Base-by-base conservation (phyloP, 2,797 vertebrate species). In the Tiaroga cobitis region DNA sequence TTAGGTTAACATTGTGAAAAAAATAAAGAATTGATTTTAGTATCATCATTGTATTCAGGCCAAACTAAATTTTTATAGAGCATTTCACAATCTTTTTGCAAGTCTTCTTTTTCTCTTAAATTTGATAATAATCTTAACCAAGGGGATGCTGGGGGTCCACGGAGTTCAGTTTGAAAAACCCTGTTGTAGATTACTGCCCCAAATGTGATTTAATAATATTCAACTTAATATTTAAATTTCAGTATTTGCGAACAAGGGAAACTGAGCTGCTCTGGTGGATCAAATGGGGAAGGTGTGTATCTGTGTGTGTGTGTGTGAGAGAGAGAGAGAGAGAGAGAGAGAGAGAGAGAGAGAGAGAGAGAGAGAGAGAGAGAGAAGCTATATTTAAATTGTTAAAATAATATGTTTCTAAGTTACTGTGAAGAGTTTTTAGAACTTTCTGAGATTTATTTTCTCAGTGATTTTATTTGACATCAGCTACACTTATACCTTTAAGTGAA, bases 181-280 rank as follows among this genome's bases (percentile, higher is more conserved):
- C 16, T 74, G 43, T 49, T 49, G 21, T 75, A 73, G 49, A 75
- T 19, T 51, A 68, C 8, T 74, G 5, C 1, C 46, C 18, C 32
- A 54, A 75, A 34, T 76, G 32, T n/a, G 74, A 56, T n/a, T 54
- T 16, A 63, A 79, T 79, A 21, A 21, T 21, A 21, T 41, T 63
- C 63, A 41, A 74, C 13, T 16, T 9, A 37, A 68, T 79, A 2
- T 72, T 80, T 73, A 7, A 6, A 78, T 86, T 93, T 83, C 91
- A 98, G 97, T 89, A 83, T 93, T 85, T 98, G 97, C 91, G 94
- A 92, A 91, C 83, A 94, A 70, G 97, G 97, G 87, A 87, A 80
- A 89, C 93, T 97, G 83, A 94, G 90, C 90, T 97, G 97, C 90
- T 82, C 93, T 54, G 95, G 91, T 77, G 82, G 68, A 21, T 76